Base-by-base conservation (phyloP, 2,113 vertebrate species). In the Muntiacus reevesi region DNA sequence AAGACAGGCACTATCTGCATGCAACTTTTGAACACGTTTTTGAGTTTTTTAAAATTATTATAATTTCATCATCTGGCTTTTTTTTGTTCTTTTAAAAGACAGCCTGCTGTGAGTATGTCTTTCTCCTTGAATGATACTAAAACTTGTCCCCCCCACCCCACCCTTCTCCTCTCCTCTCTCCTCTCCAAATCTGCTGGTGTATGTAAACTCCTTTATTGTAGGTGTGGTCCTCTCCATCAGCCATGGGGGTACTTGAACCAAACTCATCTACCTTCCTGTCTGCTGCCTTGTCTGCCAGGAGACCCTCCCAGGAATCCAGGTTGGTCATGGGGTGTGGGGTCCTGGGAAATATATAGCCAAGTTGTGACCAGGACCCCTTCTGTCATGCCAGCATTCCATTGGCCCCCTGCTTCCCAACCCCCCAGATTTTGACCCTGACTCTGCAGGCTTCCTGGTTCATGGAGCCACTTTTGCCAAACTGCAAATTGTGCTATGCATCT, bases 181-280 rank as follows among this genome's bases (percentile, higher is more conserved):
- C 47, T 89, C 87, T 96, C 64, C 92, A 95, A 64, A 90, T 95
- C 87, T 82, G 86, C 94, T 87, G 87, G 54, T 95, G 74, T 83
- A 79, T 93, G 40, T 96, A 67, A 67, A 96, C n/a, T 89, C 45
- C 94, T 79, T 94, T 96, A 7, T 59, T 90, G 91, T 87, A 95
- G 92, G 36, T 95, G 62, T 95, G 82, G 76, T 50, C 93, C 78
- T 96, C 89, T 96, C 89, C 81, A 89, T 89, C 95, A 97, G 92
- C 95, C 90, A 89, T 92, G 83, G 87, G 94, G 94, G 79, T 95
- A 93, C 60, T 71, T 96, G 79, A 97, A 96, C 92, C 89, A 97
- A 94, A 96, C 64, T 94, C 55, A 92, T 64, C 94, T 87, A 71
- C 83, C 88, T 92, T 54, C 92, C 59, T 97, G 57, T 96, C 95